These are phyloP conservation scores for Erethizon dorsatum DNA, from an alignment of 2,797 vertebrate genomes.

Conservation along the genomic window DNA sequence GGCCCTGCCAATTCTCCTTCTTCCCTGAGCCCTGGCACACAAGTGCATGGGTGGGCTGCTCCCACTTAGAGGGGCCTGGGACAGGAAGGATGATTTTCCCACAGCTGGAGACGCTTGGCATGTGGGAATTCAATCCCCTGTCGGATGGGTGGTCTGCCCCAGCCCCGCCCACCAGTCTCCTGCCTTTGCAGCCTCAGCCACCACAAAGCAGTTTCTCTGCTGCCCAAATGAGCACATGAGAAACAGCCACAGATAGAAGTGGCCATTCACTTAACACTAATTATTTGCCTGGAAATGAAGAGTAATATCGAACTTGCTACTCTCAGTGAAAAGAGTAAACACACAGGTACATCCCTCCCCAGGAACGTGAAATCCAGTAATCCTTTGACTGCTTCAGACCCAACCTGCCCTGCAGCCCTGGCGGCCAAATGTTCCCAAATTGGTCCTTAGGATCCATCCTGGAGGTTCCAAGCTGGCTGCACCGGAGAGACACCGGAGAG, in stretches of 20 bases:
- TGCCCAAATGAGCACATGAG: constrained; percentile 76
- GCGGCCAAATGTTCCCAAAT: neutral
- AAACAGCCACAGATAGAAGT: constrained; percentile 78
- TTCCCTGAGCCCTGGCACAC: neutral
- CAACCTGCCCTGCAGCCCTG: neutral
- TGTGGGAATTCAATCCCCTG: constrained; percentile 61
- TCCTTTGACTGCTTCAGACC: neutral
- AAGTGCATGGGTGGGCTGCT: constrained; percentile 54
- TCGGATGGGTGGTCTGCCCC: constrained; percentile 61
- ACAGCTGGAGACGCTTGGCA: constrained; percentile 71
- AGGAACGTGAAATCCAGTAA: neutral
- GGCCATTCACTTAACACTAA: constrained; percentile 81
- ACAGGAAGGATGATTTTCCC: constrained; percentile 66
- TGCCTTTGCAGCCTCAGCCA: neutral
- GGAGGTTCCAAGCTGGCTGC: neutral
- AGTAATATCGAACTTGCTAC: constrained; percentile 81
- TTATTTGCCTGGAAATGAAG: constrained; percentile 82
- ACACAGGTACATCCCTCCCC: neutral
- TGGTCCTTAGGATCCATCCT: neutral
- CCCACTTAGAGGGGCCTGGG: constrained; percentile 51
- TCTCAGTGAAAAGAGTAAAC: constrained; percentile 43
- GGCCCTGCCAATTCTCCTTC: neutral
- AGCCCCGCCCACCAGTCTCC: neutral
- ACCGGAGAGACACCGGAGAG: rapidly evolving
- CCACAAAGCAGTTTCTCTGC: constrained; percentile 24